Evolutionary conservation across 2,113 vertebrate species (phyloP).

Genomic region (Zapus hudsonius): DNA sequence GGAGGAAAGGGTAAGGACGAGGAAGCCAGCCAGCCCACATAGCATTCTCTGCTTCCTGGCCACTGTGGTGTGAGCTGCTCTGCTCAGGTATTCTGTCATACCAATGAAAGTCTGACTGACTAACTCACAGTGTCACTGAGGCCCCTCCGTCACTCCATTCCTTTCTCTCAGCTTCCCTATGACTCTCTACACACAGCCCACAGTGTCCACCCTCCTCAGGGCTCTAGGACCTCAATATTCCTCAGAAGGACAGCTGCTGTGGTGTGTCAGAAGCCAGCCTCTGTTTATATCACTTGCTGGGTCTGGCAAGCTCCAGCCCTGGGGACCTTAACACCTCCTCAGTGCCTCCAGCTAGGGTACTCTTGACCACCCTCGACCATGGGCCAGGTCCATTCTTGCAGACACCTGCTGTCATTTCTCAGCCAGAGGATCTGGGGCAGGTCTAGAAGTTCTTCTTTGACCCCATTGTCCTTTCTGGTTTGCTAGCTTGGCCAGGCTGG

Average conservation of each 20-base stretch:
- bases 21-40: too few species aligned
- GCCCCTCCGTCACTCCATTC: neutral
- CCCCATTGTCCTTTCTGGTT: neutral
- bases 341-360: neutral
- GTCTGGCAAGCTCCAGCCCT: neutral
- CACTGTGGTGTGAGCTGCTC: too few species aligned
- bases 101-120: neutral
- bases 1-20: too few species aligned
- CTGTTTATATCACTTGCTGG: too few species aligned
- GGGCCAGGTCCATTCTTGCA: neutral
- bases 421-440: neutral
- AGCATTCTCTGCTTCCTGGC: too few species aligned
- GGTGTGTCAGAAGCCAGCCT: neutral
- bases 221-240: too few species aligned
- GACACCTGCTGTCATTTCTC: accelerated
- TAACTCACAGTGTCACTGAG: neutral
- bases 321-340: neutral
- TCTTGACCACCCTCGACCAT: neutral
- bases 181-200: neutral
- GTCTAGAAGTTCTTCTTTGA: neutral
- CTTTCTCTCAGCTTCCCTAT: neutral
- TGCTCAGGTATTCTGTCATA: neutral
- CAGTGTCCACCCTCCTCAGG: accelerated
- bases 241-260: accelerated
- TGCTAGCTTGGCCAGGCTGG: neutral